Evolutionary conservation across 2,797 vertebrate species (phyloP), one percentile per base, ranked within the genome.

Genomic region (Coccyzus lansbergi): DNA sequence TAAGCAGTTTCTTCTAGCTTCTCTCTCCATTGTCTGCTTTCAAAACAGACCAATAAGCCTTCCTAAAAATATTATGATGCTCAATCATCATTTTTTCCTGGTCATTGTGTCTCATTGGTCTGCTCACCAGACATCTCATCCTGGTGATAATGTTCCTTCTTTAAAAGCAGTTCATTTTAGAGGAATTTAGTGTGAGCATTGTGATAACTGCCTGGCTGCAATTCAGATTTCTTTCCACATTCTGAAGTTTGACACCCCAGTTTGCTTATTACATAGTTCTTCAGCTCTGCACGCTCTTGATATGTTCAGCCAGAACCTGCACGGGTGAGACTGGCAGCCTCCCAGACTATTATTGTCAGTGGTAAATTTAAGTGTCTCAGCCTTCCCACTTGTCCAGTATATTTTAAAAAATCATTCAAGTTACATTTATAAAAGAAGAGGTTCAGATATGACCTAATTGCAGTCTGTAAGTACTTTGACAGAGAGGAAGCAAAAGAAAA

Each of bases 61-160:
- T 79, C 53, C 15, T 51, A 79, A 84, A 90, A 92, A 33, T 65
- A 42, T 42, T 31, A 56, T 8, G 5, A 36, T 63, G 4, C 5
- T 79, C 15, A 59, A 4, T 48, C 31, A 63, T 36, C 2, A 33
- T 72, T 88, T 90, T 88, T 88, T 4, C 72, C 34, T 64, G 10
- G 19, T 33, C 26, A 13, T 78, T 55, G 28, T 63, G 3, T 67
- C 40, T 82, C 7, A 2, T 29, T 76, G 59, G 5, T 6, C 44
- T 81, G 40, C 12, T 33, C 49, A 36, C 0, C 0, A 11, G 12
- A 48, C 13, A 33, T 58, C 19, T 24, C 8, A 21, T 31, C 15
- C 24, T 55, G n/a, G 34, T 69, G 25, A n/a, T 49, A 44, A 58
- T 4, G 4, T 28, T 77, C 26, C 14, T 72, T 25, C 24, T 62